These are phyloP conservation scores for Anolis carolinensis DNA, from an alignment of 2,113 vertebrate species.

Conservation along the genomic window DNA sequence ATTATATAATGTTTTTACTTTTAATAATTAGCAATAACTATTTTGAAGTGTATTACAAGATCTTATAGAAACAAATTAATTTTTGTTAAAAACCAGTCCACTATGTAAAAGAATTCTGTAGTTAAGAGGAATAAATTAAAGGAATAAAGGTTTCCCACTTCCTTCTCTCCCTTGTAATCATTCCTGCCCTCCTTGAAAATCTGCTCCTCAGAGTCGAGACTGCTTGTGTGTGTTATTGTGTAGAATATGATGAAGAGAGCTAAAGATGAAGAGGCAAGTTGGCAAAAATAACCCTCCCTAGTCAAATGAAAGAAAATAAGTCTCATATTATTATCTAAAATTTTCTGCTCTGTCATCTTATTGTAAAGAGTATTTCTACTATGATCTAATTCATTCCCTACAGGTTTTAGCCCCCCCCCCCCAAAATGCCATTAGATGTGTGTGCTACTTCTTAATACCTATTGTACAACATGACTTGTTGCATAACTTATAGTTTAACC, in stretches of 20 bases:
- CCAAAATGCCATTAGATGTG: not conserved
- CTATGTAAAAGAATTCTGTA: not conserved
- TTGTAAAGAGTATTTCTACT: not conserved
- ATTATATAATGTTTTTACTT: slow-evolving; percentile 2
- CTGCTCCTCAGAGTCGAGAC: not conserved
- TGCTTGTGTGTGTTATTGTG: not conserved
- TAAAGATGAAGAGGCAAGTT: not conserved
- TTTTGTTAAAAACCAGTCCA: not conserved
- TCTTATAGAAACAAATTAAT: not conserved
- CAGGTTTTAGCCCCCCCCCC: not conserved
- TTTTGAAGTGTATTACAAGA: not conserved
- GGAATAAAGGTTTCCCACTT: not conserved
- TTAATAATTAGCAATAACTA: not conserved
- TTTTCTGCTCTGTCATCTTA: not conserved
- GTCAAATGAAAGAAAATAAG: not conserved
- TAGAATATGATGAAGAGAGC: not conserved
- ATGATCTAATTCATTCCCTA: not conserved
- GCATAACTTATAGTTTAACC: not conserved
- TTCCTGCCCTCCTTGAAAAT: not conserved
- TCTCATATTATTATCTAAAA: not conserved
- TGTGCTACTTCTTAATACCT: no score
- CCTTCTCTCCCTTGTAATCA: not conserved
- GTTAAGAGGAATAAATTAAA: not conserved
- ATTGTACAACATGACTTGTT: not conserved
- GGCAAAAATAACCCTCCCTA: not conserved